A percentile compares a stretch with the other conserved stretches of the same genome.
These are phyloP conservation scores for Apocheima hispidaria DNA, from an alignment of 2,888 invertebrate species.

Conservation along the genomic window DNA sequence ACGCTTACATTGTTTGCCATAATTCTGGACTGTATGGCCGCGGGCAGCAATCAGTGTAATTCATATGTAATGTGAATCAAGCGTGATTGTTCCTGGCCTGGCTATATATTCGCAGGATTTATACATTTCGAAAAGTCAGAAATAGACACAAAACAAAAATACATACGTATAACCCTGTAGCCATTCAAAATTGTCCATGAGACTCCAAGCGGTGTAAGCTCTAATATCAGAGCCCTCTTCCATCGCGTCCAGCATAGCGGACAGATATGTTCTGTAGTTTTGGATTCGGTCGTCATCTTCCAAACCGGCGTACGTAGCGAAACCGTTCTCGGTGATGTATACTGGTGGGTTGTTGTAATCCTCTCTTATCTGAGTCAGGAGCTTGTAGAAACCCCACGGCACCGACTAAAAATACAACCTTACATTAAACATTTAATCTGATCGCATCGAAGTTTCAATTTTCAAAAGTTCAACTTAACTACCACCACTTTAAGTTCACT, in stretches of 20 bases:
- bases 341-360: conserved; percentile 82
- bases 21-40: too few species aligned
- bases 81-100: too few species aligned
- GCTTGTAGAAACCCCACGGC: conserved; percentile 85
- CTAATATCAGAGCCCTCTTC: conserved; percentile 72
- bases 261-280: conserved; percentile 68
- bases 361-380: conserved; percentile 78
- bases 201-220: conserved; percentile 86
- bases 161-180: conserved; percentile 82
- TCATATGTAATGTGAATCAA: too few species aligned
- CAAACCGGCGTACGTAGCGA: conserved; percentile 54
- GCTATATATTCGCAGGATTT: too few species aligned
- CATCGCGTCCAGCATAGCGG: conserved; percentile 72
- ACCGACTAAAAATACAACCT: conserved; percentile 46
- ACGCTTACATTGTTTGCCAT: too few species aligned
- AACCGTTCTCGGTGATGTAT: conserved; percentile 86
- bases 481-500: too few species aligned
- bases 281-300: conserved; percentile 71
- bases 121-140: too few species aligned
- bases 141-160: too few species aligned
- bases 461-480: too few species aligned
- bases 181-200: conserved; percentile 89
- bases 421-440: too few species aligned
- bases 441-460: too few species aligned
- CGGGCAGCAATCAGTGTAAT: too few species aligned